Evolutionary conservation across 2,797 vertebrate species (phyloP).

Genomic region (Alexandromys oeconomus): DNA sequence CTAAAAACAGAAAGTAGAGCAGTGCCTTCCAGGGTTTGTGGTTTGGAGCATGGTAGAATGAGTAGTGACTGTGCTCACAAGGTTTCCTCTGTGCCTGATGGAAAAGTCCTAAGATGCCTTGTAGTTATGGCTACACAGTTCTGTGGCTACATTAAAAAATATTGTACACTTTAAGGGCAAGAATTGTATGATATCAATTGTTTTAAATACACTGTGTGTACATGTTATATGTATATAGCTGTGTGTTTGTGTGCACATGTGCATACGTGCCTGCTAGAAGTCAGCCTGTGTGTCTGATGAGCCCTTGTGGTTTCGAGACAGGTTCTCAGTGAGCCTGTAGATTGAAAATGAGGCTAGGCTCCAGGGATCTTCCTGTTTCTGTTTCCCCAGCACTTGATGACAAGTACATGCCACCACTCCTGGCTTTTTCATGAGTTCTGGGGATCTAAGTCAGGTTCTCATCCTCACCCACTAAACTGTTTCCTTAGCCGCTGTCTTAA

Average conservation of each 20-base stretch:
- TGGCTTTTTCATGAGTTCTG: not conserved
- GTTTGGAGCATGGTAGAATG: not conserved
- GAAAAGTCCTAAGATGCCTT: conserved; percentile 49
- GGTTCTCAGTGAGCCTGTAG: not conserved
- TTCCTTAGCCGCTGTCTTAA: not conserved
- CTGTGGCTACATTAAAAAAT: conserved; percentile 36
- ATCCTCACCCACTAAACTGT: not conserved
- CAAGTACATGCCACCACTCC: not conserved
- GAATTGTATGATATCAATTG: conserved; percentile 7
- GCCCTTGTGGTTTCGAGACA: not conserved
- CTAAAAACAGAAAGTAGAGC: conserved; percentile 21
- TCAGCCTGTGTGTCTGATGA: not conserved
- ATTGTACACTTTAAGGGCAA: not conserved
- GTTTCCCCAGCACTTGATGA: not conserved
- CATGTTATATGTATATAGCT: not conserved
- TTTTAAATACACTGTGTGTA: not conserved
- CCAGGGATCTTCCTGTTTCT: not conserved
- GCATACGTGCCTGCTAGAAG: not conserved
- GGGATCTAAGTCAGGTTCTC: not conserved
- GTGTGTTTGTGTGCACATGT: not conserved
- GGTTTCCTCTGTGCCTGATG: not conserved
- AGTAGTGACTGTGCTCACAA: not conserved
- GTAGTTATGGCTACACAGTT: not conserved
- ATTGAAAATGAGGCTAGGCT: not conserved
- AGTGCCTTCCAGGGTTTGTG: conserved; percentile 9